Evolutionary conservation across 2,888 invertebrate species (phyloP).

Genomic region (Pseudanteris insignis): DNA sequence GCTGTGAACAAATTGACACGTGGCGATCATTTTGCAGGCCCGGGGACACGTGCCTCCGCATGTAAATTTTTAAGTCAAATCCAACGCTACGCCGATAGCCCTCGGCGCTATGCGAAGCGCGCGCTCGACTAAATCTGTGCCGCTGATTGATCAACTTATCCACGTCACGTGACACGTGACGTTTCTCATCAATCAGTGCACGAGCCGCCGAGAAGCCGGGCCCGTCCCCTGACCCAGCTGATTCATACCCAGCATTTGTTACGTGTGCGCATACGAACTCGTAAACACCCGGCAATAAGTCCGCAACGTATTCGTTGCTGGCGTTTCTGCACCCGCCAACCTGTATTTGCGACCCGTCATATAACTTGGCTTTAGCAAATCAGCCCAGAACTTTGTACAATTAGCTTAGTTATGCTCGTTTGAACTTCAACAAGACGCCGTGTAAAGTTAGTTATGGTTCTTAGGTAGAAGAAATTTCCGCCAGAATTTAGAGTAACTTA

Average conservation of each 20-base stretch:
- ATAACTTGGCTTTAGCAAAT: constrained; percentile 36
- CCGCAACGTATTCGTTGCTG: constrained; percentile 26
- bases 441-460: constrained; percentile 1
- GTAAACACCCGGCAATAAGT: constrained; percentile 33
- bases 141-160: constrained; percentile 42
- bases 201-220: constrained; percentile 17
- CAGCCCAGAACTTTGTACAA: constrained; percentile 15
- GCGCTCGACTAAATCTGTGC: constrained; percentile 3
- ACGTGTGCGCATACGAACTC: constrained; percentile 31
- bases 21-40: constrained; percentile 9
- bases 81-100: not conserved
- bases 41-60: constrained; percentile 8
- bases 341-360: constrained; percentile 35
- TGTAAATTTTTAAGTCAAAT: constrained; percentile 39
- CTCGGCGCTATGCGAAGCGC: constrained; percentile 16
- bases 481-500: too few species aligned
- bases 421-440: too few species aligned
- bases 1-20: constrained; percentile 11
- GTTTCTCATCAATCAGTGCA: constrained; percentile 41
- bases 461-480: too few species aligned
- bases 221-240: constrained; percentile 18
- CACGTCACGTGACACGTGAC: constrained; percentile 43
- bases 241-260: constrained; percentile 42
- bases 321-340: constrained; percentile 11
- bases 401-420: constrained; percentile 27